Evolutionary conservation across 2,113 vertebrate species (phyloP).

Genomic region (Neodon shergylaensis): DNA sequence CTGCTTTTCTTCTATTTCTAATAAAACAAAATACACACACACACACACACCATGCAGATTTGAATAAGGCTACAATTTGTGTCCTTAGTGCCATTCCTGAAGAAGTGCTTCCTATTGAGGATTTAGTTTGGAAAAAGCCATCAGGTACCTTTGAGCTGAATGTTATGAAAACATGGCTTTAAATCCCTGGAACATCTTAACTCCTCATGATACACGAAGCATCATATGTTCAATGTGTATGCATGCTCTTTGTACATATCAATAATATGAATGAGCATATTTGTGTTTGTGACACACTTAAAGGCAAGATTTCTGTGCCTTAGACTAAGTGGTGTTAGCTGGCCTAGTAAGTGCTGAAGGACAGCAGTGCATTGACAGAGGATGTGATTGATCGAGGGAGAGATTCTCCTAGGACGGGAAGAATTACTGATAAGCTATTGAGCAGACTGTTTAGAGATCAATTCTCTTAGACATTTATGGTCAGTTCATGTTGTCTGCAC

Average conservation of each 20-base stretch:
- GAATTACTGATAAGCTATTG: neutral
- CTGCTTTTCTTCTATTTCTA: neutral
- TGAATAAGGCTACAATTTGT: neutral
- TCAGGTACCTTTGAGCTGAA: neutral
- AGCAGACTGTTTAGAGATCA: constrained; percentile 1
- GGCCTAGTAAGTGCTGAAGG: neutral
- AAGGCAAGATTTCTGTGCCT: neutral
- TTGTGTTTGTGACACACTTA: neutral
- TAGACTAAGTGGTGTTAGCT: neutral
- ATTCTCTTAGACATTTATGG: constrained; percentile 5
- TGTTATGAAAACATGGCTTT: neutral
- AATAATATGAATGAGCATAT: neutral
- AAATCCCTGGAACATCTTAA: neutral
- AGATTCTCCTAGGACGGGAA: neutral
- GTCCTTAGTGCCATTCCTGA: neutral
- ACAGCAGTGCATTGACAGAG: neutral
- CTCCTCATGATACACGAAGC: neutral
- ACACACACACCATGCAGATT: neutral
- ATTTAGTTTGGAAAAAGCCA: neutral
- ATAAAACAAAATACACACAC: neutral
- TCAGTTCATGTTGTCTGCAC: neutral
- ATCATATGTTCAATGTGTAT: neutral
- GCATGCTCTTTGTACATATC: neutral
- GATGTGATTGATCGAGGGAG: neutral
- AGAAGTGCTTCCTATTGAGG: neutral